Evolutionary conservation across 2,888 invertebrate genomes (phyloP).

Genomic region (Diaprepes abbreviatus): DNA sequence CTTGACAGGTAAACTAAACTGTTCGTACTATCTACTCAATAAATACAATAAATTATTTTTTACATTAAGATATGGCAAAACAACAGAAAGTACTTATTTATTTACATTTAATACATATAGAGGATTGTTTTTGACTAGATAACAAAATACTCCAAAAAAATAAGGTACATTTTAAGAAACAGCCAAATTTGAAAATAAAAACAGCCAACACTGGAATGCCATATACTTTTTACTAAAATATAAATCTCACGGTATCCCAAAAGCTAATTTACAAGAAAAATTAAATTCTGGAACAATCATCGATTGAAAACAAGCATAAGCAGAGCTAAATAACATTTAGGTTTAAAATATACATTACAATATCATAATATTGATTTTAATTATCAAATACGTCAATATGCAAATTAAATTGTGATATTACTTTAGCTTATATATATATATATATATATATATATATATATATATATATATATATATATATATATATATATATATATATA

Average conservation of each 20-base stretch:
- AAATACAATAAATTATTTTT: constrained; percentile 47
- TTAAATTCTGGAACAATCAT: not conserved
- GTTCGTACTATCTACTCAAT: constrained; percentile 26
- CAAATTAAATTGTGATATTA: too few species aligned
- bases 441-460: too few species aligned
- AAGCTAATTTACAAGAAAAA: not conserved
- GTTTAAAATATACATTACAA: too few species aligned
- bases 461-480: too few species aligned
- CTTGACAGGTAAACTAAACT: constrained; percentile 16
- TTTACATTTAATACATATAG: constrained; percentile 44
- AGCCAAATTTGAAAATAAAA: constrained; percentile 37
- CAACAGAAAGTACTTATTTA: constrained; percentile 45
- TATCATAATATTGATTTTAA: too few species aligned
- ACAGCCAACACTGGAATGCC: constrained; percentile 38
- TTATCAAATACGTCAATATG: too few species aligned
- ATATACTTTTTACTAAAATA: constrained; percentile 6
- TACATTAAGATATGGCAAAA: constrained; percentile 45
- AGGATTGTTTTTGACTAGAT: constrained; percentile 33
- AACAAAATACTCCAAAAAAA: constrained; percentile 37
- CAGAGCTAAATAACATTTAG: too few species aligned
- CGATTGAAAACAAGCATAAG: not conserved
- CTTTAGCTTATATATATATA: too few species aligned
- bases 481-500: too few species aligned
- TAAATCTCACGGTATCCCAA: constrained; percentile 10
- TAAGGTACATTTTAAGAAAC: constrained; percentile 37